A percentile compares a stretch with the other conserved stretches of the same genome.
These are phyloP conservation scores for Lanius collurio DNA, from an alignment of 2,113 vertebrate species.

Conservation along the genomic window DNA sequence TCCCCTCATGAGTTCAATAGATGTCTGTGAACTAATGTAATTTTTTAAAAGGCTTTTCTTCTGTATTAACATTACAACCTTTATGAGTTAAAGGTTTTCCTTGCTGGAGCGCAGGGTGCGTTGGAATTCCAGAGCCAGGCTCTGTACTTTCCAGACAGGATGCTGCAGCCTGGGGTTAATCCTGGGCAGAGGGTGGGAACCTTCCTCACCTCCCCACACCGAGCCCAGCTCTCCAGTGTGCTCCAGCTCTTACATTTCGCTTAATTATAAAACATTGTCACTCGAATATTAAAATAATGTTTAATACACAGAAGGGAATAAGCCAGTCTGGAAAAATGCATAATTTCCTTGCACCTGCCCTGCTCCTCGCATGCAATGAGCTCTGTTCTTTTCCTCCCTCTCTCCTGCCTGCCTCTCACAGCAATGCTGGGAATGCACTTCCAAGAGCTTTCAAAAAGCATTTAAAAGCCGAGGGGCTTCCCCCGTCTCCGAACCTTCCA, in stretches of 20 bases:
- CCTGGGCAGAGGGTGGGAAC: neutral
- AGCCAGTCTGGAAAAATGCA: slow-evolving; percentile 71
- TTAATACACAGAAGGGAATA: slow-evolving; percentile 82
- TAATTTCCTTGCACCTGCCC: slow-evolving; percentile 72
- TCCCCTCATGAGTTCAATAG: slow-evolving; percentile 79
- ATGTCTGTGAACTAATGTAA: slow-evolving; percentile 78
- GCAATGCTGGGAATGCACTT: slow-evolving; percentile 51
- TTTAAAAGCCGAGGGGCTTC: neutral
- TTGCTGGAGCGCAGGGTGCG: neutral
- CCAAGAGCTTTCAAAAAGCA: neutral
- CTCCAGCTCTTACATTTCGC: slow-evolving; percentile 72
- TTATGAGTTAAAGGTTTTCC: slow-evolving; percentile 65
- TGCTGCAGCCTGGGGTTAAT: neutral
- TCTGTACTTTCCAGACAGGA: neutral
- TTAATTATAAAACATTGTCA: slow-evolving; percentile 84
- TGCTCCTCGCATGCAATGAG: slow-evolving; percentile 63
- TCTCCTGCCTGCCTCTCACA: slow-evolving; percentile 48
- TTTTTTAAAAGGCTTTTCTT: slow-evolving; percentile 75
- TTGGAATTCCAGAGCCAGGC: neutral
- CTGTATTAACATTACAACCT: slow-evolving; percentile 71
- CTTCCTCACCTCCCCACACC: slow-evolving; percentile 60
- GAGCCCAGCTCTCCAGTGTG: slow-evolving; percentile 64
- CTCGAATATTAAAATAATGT: slow-evolving; percentile 82
- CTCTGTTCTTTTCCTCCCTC: slow-evolving; percentile 1
- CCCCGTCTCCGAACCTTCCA: neutral